These are phyloP conservation scores for Dugesia japonica DNA, from an alignment of 2,888 invertebrate species.

Conservation along the genomic window DNA sequence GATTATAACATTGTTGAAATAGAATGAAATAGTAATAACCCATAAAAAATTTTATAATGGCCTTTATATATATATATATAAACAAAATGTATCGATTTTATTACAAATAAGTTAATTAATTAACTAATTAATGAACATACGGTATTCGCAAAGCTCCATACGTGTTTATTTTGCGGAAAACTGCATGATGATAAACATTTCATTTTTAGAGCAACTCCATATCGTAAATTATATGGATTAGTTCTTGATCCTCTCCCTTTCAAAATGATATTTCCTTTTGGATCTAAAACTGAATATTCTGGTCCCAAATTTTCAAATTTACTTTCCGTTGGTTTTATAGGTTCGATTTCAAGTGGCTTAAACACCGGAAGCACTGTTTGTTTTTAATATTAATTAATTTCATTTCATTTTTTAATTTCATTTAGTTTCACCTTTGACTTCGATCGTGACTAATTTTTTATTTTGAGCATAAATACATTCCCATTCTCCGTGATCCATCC, in stretches of 20 bases:
- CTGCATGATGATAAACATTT: conserved; percentile 10
- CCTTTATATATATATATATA: too few species aligned
- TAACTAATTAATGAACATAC: too few species aligned
- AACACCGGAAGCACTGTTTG: background rate
- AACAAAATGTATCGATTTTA: too few species aligned
- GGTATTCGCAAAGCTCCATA: conserved; percentile 22
- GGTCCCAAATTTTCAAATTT: background rate
- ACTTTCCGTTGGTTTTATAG: background rate
- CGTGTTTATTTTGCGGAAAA: background rate
- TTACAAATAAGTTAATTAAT: too few species aligned
- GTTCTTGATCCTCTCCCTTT: background rate
- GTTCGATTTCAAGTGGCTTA: background rate
- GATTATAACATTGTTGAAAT: too few species aligned
- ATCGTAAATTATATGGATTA: conserved; percentile 21
- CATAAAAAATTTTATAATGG: too few species aligned
- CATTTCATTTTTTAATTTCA: too few species aligned
- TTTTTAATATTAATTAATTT: too few species aligned
- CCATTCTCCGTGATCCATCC: conserved; percentile 20
- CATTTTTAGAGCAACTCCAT: conserved; percentile 1
- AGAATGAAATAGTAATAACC: too few species aligned
- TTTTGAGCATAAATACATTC: conserved; percentile 20
- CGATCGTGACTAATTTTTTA: background rate
- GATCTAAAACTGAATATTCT: background rate
- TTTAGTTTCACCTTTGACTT: too few species aligned
- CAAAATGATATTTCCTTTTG: background rate